A percentile compares a stretch with the other conserved stretches of the same genome.
These are phyloP conservation scores for Drosophila athabasca DNA, from an alignment of 1,140 invertebrate species.

Conservation along the genomic window DNA sequence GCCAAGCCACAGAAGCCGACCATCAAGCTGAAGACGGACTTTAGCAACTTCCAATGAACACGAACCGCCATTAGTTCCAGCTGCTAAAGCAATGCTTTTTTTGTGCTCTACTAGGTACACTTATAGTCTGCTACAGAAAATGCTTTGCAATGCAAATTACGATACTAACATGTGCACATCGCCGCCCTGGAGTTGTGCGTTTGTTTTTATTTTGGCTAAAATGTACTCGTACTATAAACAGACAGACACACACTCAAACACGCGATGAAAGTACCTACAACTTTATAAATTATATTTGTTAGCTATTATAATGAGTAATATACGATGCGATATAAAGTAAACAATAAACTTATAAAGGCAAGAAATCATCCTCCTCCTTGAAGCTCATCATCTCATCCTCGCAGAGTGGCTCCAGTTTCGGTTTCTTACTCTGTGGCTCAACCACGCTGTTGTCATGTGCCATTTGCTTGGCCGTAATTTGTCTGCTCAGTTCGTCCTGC, in stretches of 20 bases:
- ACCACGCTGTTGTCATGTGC: slow-evolving; percentile 7
- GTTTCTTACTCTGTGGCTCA: background rate
- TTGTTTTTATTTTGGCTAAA: slow-evolving; percentile 17
- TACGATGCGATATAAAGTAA: no score
- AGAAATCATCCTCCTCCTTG: slow-evolving; percentile 21
- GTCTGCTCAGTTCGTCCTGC: background rate
- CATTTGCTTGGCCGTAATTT: background rate
- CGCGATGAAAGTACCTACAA: no score
- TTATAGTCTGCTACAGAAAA: slow-evolving; percentile 14
- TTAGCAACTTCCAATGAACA: slow-evolving; percentile 91
- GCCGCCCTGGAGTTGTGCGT: slow-evolving; percentile 15
- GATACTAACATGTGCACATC: slow-evolving; percentile 13
- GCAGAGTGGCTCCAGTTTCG: slow-evolving; percentile 28
- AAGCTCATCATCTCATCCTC: slow-evolving; percentile 27
- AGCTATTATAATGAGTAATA: no score
- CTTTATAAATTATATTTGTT: no score
- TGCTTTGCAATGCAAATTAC: slow-evolving; percentile 37
- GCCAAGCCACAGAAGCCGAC: slow-evolving; percentile 88
- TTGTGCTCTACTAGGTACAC: background rate
- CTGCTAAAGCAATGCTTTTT: slow-evolving; percentile 18
- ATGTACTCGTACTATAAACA: slow-evolving; percentile 17
- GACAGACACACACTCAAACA: no score
- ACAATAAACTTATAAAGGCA: no score
- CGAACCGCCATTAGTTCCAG: slow-evolving; percentile 11
- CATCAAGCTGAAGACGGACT: slow-evolving; percentile 98